phyloP scores from a whole-genome alignment of 2,888 invertebrate species.

The Zelleria hepariella region DNA sequence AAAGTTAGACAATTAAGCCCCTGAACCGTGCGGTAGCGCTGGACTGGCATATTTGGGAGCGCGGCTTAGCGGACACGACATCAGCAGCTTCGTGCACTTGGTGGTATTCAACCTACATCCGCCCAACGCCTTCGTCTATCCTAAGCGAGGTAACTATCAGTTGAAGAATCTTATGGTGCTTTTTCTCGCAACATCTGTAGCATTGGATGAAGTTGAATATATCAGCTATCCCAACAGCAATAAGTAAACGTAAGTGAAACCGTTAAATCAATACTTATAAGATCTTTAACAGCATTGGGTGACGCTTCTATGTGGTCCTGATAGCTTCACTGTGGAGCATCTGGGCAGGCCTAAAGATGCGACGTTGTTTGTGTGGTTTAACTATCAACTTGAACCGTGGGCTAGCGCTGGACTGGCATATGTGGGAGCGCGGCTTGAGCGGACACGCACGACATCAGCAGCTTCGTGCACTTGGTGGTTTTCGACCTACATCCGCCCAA shows the following conservation, averaged over 20 bases:
- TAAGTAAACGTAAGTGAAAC: no score
- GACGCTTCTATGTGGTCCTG: no score
- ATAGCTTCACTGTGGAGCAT: no score
- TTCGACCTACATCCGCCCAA: constrained; percentile 54
- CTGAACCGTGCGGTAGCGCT: constrained; percentile 52
- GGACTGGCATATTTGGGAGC: constrained; percentile 65
- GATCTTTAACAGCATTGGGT: no score
- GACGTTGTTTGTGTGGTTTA: no score
- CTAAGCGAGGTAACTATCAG: constrained; percentile 53
- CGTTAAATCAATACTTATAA: no score
- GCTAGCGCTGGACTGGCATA: constrained; percentile 59
- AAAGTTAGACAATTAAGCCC: no score
- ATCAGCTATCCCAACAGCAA: no score
- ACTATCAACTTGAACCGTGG: constrained; percentile 54
- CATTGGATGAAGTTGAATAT: no score
- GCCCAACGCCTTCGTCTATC: constrained; percentile 56
- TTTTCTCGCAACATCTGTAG: no score
- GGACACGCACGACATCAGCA: constrained; percentile 57
- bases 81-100: constrained; percentile 61
- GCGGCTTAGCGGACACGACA: constrained; percentile 54
- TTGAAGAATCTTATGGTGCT: no score
- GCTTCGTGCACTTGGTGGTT: constrained; percentile 63
- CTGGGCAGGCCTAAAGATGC: no score
- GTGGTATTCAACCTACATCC: constrained; percentile 60
- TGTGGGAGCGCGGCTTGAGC: constrained; percentile 59